phyloP scores from a whole-genome alignment of 2,113 vertebrate genomes.

The Mus pahari region DNA sequence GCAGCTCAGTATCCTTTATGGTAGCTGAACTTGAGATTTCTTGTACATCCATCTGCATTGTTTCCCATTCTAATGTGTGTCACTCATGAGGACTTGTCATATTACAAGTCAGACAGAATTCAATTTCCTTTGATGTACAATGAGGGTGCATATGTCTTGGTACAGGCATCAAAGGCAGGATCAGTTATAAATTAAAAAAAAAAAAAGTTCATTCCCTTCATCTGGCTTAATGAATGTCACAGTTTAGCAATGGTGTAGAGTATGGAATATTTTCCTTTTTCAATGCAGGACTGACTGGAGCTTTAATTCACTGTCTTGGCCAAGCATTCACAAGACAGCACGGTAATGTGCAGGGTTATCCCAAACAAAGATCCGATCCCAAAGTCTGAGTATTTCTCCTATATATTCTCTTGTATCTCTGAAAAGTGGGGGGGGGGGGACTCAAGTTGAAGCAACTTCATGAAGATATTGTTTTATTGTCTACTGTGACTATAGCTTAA shows the following conservation, averaged over 20 bases:
- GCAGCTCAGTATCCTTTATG: background rate
- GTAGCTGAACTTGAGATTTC: background rate
- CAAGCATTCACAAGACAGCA: background rate
- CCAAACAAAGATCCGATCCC: background rate
- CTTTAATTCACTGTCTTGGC: background rate
- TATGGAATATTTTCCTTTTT: background rate
- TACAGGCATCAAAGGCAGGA: accelerated
- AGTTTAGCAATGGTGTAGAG: background rate
- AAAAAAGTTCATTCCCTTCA: background rate
- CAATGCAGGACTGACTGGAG: accelerated
- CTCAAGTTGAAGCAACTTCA: accelerated
- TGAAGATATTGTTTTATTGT: background rate
- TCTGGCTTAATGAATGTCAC: too few species aligned
- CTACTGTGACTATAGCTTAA: background rate
- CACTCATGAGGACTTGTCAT: background rate
- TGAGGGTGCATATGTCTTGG: background rate
- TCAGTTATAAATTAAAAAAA: background rate
- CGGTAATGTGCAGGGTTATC: background rate
- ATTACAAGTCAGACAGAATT: background rate
- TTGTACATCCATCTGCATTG: background rate
- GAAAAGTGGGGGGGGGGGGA: too few species aligned
- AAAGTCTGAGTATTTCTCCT: background rate
- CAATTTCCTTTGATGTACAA: background rate
- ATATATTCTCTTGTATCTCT: background rate
- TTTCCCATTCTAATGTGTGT: background rate